Conservation (phyloP, 2,888 invertebrate genomes). For the Ryuthela nishihirai region DNA sequence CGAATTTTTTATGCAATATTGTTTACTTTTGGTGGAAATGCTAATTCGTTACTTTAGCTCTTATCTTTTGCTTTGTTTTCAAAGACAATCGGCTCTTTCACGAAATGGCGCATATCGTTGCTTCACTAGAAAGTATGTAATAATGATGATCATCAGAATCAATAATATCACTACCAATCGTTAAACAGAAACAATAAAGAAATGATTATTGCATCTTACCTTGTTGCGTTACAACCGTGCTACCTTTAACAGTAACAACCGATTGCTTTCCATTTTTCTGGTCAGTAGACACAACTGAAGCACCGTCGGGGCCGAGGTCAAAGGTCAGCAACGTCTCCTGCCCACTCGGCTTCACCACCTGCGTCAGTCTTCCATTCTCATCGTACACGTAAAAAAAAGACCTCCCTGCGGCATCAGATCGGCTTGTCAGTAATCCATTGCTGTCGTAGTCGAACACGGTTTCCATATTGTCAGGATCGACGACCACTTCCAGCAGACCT, state of each 20-base stretch:
- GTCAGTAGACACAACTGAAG: constrained; percentile 60
- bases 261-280: constrained; percentile 30
- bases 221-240: constrained; percentile 73
- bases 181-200: too few species aligned
- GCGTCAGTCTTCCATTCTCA: constrained; percentile 84
- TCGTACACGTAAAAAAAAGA: constrained; percentile 88
- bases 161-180: too few species aligned
- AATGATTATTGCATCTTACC: too few species aligned
- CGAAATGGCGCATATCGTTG: too few species aligned
- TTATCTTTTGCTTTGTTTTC: too few species aligned
- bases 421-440: constrained; percentile 67
- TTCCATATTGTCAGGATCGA: constrained; percentile 89
- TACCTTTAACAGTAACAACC: constrained; percentile 78
- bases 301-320: constrained; percentile 83
- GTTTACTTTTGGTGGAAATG: too few species aligned
- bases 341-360: constrained; percentile 92
- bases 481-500: constrained; percentile 83
- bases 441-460: constrained; percentile 89
- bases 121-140: too few species aligned
- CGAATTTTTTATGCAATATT: too few species aligned
- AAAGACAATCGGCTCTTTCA: too few species aligned
- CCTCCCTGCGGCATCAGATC: constrained; percentile 65
- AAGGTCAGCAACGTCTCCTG: constrained; percentile 82
- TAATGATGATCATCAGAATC: too few species aligned
- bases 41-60: too few species aligned